Percentiles rank a stretch among this genome's conserved stretches.
phyloP scores from a whole-genome alignment of 2,888 invertebrate species.

The Eulithis testata region DNA sequence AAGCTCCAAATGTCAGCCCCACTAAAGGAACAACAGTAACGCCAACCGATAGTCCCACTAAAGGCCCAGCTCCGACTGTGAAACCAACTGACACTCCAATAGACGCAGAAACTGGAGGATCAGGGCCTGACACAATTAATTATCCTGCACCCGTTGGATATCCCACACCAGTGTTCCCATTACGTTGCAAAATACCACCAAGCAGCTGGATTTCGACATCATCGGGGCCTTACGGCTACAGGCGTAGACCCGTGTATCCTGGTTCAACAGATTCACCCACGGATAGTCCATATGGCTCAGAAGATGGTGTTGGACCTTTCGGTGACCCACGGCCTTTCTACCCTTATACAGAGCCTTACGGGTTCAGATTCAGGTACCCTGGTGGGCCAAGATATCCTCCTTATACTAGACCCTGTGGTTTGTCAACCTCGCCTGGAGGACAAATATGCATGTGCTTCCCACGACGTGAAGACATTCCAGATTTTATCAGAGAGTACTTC shows the following conservation, averaged over 20 bases:
- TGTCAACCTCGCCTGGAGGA: neutral
- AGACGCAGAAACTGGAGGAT: neutral
- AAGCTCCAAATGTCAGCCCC: too few relatives aligned
- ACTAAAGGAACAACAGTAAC: too few relatives aligned
- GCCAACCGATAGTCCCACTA: too few relatives aligned
- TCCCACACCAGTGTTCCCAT: neutral
- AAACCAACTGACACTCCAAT: too few relatives aligned
- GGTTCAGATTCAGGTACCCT: neutral
- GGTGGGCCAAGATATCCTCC: neutral
- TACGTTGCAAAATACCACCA: neutral
- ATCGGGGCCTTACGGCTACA: neutral
- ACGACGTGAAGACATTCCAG: neutral
- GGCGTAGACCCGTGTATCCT: constrained; percentile 1
- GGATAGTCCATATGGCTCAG: too few relatives aligned
- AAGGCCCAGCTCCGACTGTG: too few relatives aligned
- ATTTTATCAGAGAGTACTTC: neutral
- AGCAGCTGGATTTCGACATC: constrained; percentile 1
- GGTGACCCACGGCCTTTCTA: too few relatives aligned
- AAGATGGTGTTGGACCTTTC: too few relatives aligned
- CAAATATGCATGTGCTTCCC: neutral
- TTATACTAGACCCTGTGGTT: neutral
- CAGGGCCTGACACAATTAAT: neutral
- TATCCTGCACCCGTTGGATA: neutral
- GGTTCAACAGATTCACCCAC: neutral
- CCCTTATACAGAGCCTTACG: too few relatives aligned